Percentiles rank a stretch among this genome's conserved stretches.
Evolutionary conservation across 2,888 invertebrate species (phyloP).

Genomic region (Rhopalosiphum nymphaeae): DNA sequence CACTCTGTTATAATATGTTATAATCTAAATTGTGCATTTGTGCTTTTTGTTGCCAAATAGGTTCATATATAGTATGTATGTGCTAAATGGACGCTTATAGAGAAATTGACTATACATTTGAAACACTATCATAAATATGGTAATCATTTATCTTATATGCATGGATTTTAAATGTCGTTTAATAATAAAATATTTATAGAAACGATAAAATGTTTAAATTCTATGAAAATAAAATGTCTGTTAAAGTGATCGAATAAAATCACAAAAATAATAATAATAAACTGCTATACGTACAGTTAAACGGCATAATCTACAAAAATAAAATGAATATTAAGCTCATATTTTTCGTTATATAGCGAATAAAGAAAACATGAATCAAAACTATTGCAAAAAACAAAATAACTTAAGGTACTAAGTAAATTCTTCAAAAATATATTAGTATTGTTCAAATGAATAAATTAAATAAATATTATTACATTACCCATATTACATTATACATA

Average conservation of each 20-base stretch:
- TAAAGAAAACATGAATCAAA: background rate
- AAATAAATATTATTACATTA: background rate
- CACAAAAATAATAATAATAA: background rate
- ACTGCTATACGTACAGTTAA: background rate
- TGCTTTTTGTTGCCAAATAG: slow-evolving; percentile 54
- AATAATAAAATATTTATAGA: background rate
- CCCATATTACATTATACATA: background rate
- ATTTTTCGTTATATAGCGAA: background rate
- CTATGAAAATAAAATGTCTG: background rate
- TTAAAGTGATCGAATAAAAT: background rate
- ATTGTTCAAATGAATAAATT: background rate
- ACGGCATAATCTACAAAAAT: background rate
- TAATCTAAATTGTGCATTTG: slow-evolving; percentile 21
- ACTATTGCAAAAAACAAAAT: background rate
- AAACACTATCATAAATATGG: background rate
- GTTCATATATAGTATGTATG: background rate
- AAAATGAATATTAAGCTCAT: background rate
- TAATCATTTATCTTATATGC: background rate
- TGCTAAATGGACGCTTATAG: background rate
- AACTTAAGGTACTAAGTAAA: background rate
- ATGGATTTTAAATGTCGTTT: background rate
- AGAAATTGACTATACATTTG: background rate
- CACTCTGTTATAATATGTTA: background rate
- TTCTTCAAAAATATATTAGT: background rate
- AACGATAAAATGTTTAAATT: background rate